Evolutionary conservation across 1,140 invertebrate genomes (phyloP).

Genomic region (Zaprionus capensis): DNA sequence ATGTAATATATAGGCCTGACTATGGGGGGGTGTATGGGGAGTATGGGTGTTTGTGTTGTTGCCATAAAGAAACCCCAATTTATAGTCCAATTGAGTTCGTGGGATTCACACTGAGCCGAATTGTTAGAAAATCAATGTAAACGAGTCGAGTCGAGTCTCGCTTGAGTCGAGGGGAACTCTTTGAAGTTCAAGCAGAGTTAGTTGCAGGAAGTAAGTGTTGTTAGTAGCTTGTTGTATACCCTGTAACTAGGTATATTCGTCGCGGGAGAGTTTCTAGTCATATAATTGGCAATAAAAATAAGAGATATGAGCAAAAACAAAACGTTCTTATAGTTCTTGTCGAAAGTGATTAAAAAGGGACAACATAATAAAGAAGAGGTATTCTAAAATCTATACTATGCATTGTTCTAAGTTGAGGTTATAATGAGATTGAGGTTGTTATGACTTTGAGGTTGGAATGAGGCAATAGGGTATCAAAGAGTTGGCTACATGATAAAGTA

Average conservation of each 20-base stretch:
- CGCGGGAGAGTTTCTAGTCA: background rate
- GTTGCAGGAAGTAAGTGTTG: background rate
- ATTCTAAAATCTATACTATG: too few relatives aligned
- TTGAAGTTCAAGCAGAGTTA: background rate
- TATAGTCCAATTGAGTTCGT: background rate
- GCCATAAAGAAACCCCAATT: slow-evolving; percentile 7
- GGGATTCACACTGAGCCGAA: background rate
- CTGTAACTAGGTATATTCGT: background rate
- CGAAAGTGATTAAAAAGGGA: too few relatives aligned
- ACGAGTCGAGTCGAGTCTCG: background rate
- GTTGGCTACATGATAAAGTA: too few relatives aligned
- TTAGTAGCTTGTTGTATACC: background rate
- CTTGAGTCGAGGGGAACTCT: background rate
- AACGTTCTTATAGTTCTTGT: too few relatives aligned
- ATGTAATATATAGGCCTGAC: slow-evolving; percentile 15
- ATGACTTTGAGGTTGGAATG: too few relatives aligned
- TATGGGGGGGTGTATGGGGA: too few relatives aligned
- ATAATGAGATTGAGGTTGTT: too few relatives aligned
- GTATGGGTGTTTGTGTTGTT: background rate
- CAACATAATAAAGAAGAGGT: too few relatives aligned
- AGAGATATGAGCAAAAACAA: too few relatives aligned
- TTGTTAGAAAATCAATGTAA: background rate
- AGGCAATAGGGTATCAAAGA: too few relatives aligned
- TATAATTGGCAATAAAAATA: too few relatives aligned
- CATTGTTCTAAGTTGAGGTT: too few relatives aligned